These are phyloP conservation scores for Homarus gammarus DNA, from an alignment of 2,888 invertebrate species.

Conservation along the genomic window DNA sequence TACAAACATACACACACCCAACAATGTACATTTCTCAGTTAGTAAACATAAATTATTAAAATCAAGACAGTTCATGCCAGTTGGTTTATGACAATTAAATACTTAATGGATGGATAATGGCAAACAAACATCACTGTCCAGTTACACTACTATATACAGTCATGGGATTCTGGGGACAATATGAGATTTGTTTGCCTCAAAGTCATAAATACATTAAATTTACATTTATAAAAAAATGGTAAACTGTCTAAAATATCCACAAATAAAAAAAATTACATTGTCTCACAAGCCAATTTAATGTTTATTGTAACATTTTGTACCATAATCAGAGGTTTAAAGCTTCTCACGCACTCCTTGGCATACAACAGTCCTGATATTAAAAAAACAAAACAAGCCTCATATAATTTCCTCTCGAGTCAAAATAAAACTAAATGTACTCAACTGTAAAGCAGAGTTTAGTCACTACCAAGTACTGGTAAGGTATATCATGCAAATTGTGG, in stretches of 20 bases:
- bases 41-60: background rate
- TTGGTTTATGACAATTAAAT: background rate
- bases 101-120: background rate
- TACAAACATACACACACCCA: no score
- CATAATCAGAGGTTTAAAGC: background rate
- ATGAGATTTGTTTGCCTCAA: no score
- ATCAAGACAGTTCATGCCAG: background rate
- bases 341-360: background rate
- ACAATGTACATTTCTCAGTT: background rate
- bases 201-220: no score
- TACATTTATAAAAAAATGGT: background rate
- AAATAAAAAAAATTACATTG: background rate
- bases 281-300: background rate
- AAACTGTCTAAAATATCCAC: background rate
- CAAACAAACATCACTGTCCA: background rate
- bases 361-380: background rate
- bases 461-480: background rate
- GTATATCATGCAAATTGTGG: background rate
- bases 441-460: background rate
- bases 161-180: no score
- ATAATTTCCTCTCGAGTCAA: background rate
- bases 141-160: no score
- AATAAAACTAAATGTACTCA: background rate
- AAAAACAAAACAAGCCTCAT: background rate
- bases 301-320: background rate